Evolutionary conservation across 37 sponge, comb jelly and placozoan species (phyloP).

Genomic region (Chondrosia reniformis): DNA sequence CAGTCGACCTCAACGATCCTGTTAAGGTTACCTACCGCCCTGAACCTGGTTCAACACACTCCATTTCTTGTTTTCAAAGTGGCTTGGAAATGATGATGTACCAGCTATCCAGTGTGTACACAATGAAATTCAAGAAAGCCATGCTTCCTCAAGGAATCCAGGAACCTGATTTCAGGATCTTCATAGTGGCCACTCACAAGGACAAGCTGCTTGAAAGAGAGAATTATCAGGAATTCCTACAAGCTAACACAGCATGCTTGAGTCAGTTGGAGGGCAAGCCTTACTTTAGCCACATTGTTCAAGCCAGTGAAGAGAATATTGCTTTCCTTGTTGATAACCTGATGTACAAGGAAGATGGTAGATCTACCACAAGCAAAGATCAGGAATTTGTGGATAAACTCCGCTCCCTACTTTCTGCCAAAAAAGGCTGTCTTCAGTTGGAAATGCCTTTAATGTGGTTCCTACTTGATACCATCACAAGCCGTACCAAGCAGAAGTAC

Average conservation of each 20-base stretch:
- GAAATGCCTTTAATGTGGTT: constrained; percentile 7
- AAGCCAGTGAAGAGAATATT: background rate
- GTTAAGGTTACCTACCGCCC: background rate
- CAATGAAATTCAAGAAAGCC: background rate
- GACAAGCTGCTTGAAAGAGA: background rate
- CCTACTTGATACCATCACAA: background rate
- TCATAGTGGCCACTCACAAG: background rate
- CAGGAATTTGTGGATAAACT: background rate
- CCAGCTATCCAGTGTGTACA: background rate
- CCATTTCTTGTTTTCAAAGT: too few relatives aligned
- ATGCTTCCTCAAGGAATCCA: background rate
- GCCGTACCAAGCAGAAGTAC: background rate
- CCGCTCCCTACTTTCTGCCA: background rate
- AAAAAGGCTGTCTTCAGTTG: background rate
- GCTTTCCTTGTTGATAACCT: background rate
- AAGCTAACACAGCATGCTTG: background rate
- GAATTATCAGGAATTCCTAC: background rate
- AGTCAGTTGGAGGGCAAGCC: too few relatives aligned
- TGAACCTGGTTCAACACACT: too few relatives aligned
- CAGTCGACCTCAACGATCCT: background rate
- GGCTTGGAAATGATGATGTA: background rate
- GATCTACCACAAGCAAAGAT: background rate
- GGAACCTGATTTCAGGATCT: constrained; percentile 4
- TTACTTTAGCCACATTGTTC: background rate
- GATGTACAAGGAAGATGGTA: too few relatives aligned